These are phyloP conservation scores for Trachelus stipa DNA, from an alignment of 2,888 invertebrate genomes.

Conservation along the genomic window DNA sequence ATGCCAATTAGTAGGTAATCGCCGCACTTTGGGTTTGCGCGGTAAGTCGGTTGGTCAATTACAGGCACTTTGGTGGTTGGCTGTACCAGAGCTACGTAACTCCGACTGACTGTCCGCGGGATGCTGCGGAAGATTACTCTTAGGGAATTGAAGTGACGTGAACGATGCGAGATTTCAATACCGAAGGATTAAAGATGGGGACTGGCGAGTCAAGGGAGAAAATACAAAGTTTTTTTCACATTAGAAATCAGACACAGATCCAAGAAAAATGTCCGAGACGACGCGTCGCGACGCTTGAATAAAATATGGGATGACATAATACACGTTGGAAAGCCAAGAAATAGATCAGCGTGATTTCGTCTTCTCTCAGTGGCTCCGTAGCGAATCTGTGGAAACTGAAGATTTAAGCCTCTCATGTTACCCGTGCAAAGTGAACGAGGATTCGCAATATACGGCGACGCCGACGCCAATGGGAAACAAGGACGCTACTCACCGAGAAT, in stretches of 20 bases:
- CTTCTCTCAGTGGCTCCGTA: neutral
- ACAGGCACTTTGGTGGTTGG: neutral
- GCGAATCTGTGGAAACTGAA: neutral
- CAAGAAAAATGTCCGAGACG: neutral
- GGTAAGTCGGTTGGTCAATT: neutral
- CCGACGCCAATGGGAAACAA: neutral
- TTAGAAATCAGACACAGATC: neutral
- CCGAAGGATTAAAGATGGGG: neutral
- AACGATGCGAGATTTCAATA: neutral
- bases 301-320: neutral
- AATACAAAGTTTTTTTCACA: neutral
- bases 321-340: neutral
- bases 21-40: neutral
- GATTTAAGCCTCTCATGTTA: neutral
- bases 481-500: neutral
- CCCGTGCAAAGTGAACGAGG: neutral
- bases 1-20: neutral
- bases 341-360: neutral
- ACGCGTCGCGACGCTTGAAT: conserved; percentile 9
- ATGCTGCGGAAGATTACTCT: neutral
- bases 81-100: neutral
- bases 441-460: too few species aligned
- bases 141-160: neutral
- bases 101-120: neutral
- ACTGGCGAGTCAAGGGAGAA: neutral